Evolutionary conservation across 2,797 vertebrate genomes (phyloP).

Genomic region (Takifugu rubripes): DNA sequence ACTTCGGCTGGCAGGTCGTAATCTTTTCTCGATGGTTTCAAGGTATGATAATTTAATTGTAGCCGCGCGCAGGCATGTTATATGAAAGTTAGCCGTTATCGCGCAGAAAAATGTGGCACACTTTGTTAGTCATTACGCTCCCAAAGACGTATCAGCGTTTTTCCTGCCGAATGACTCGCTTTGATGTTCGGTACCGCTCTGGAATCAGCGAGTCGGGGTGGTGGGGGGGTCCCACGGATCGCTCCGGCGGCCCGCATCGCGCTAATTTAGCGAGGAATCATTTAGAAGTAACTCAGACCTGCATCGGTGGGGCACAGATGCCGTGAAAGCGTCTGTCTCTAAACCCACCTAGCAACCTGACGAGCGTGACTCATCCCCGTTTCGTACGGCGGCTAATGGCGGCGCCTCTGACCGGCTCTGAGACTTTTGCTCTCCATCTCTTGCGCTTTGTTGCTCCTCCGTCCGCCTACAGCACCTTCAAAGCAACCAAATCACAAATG

Average conservation of each 20-base stretch:
- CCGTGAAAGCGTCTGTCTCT: neutral
- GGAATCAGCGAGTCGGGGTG: constrained; percentile 41
- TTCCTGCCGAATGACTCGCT: constrained; percentile 40
- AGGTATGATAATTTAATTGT: constrained; percentile 26
- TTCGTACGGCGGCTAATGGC: constrained; percentile 62
- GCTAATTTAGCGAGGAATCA: constrained; percentile 2
- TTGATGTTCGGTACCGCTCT: constrained; percentile 51
- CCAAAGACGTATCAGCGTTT: constrained; percentile 52
- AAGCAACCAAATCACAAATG: constrained; percentile 7
- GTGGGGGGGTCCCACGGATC: constrained; percentile 13
- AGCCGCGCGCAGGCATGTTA: constrained; percentile 19
- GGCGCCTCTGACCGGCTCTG: constrained; percentile 17
- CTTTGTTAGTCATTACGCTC: constrained; percentile 31
- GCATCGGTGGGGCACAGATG: neutral
- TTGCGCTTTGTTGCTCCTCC: constrained; percentile 8
- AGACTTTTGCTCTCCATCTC: neutral
- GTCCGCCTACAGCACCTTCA: neutral
- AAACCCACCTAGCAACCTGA: neutral
- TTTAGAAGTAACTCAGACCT: constrained; percentile 2
- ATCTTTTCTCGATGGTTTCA: constrained; percentile 8
- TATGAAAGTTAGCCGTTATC: constrained; percentile 17
- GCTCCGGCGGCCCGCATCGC: constrained; percentile 3
- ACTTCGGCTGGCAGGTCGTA: constrained; percentile 16
- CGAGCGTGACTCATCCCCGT: neutral
- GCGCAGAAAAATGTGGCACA: constrained; percentile 27